Percentiles rank a stretch among this genome's conserved stretches.
These are phyloP conservation scores for Taxidea taxus DNA, from an alignment of 2,113 vertebrate species.

Conservation along the genomic window DNA sequence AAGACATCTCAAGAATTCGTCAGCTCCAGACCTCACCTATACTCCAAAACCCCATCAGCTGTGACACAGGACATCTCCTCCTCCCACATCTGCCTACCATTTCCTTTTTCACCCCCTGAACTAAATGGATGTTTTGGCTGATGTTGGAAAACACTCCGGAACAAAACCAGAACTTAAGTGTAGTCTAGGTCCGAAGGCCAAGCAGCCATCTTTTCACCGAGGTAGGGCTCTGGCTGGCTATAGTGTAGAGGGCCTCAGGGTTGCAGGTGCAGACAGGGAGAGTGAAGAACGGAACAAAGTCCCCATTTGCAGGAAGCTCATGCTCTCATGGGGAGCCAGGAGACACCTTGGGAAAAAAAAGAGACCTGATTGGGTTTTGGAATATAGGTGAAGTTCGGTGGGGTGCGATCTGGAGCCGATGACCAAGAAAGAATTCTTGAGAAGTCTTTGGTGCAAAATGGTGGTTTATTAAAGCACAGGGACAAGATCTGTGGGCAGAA, in stretches of 20 bases:
- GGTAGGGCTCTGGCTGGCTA: not conserved
- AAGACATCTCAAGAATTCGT: no score
- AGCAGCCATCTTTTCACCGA: not conserved
- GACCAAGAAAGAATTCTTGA: no score
- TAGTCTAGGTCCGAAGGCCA: not conserved
- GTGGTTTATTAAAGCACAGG: no score
- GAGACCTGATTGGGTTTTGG: no score
- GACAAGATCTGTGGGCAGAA: no score
- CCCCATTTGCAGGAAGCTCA: not conserved
- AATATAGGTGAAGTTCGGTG: no score
- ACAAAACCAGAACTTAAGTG: not conserved
- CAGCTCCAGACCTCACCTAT: no score
- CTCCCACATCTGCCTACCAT: not conserved
- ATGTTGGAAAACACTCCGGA: not conserved
- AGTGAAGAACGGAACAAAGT: not conserved
- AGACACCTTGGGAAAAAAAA: not conserved
- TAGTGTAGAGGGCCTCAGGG: not conserved
- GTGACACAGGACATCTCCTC: not conserved
- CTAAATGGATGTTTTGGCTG: not conserved
- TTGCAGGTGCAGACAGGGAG: not conserved
- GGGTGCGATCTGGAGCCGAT: no score
- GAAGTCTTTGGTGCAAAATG: no score
- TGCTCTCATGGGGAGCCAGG: not conserved
- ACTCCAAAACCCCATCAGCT: no score
- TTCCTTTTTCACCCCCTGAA: not conserved